phyloP scores from a whole-genome alignment of 2,888 invertebrate species.

The Koerneria pararmatus region DNA sequence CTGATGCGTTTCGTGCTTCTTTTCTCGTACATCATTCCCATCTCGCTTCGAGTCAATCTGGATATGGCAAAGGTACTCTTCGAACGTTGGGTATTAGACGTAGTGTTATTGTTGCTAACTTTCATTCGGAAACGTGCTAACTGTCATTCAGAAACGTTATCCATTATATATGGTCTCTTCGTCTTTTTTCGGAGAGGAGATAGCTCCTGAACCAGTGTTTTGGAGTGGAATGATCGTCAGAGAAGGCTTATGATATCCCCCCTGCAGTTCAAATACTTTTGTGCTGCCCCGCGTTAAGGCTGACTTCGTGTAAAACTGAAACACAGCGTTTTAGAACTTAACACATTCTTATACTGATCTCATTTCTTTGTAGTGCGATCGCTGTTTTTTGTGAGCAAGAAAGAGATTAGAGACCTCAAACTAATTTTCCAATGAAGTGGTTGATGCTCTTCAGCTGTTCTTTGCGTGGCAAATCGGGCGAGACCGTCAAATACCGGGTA shows the following conservation, averaged over 20 bases:
- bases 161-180: too few relatives aligned
- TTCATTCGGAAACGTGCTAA: background rate
- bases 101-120: background rate
- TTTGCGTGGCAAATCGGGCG: slow-evolving; percentile 94
- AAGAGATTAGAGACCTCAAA: too few relatives aligned
- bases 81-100: slow-evolving; percentile 67
- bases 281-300: too few relatives aligned
- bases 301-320: too few relatives aligned
- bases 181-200: too few relatives aligned
- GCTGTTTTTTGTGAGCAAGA: too few relatives aligned
- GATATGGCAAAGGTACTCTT: slow-evolving; percentile 81
- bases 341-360: too few relatives aligned
- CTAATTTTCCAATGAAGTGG: background rate
- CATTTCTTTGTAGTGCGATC: background rate
- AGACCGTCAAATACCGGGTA: slow-evolving; percentile 86
- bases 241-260: too few relatives aligned
- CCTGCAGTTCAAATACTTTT: too few relatives aligned
- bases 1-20: slow-evolving; percentile 91
- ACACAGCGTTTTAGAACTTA: too few relatives aligned
- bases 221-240: too few relatives aligned
- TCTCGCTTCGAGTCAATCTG: slow-evolving; percentile 91
- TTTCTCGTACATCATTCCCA: slow-evolving; percentile 98
- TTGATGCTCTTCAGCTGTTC: slow-evolving; percentile 37
- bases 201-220: too few relatives aligned
- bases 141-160: background rate